Evolutionary conservation across 2,888 invertebrate species (phyloP).

Genomic region (Monochamus alternatus): DNA sequence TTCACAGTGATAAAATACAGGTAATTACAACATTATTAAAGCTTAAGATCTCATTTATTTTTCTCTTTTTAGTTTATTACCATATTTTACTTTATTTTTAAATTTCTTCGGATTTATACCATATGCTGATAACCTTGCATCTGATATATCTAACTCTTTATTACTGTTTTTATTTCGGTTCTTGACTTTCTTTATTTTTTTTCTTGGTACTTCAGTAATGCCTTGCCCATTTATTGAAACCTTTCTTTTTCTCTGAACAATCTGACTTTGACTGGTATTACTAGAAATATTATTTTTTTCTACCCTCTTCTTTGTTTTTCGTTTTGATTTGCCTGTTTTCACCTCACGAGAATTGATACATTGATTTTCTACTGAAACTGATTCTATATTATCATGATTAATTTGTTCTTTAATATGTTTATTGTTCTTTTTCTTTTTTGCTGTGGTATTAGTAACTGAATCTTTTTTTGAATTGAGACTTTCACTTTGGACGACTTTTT

Average conservation of each 20-base stretch:
- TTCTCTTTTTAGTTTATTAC: constrained; percentile 42
- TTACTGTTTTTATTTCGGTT: background rate
- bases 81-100: constrained; percentile 82
- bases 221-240: constrained; percentile 14
- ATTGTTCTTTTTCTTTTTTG: constrained; percentile 51
- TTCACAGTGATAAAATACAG: too few species aligned
- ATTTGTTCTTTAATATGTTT: constrained; percentile 48
- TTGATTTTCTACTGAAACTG: background rate
- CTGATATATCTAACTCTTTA: constrained; percentile 72
- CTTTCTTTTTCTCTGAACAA: constrained; percentile 1
- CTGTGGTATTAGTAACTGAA: constrained; percentile 44
- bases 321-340: background rate
- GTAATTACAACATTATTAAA: too few species aligned
- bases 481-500: constrained; percentile 36
- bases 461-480: constrained; percentile 42
- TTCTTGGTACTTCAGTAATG: constrained; percentile 18
- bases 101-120: constrained; percentile 94
- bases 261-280: background rate
- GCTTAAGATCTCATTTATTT: too few species aligned
- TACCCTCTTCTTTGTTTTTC: background rate
- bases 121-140: constrained; percentile 90
- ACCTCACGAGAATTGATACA: background rate
- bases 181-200: constrained; percentile 33
- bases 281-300: background rate
- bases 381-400: constrained; percentile 50